Conservation (phyloP, 2,888 invertebrate genomes). For the Drosophila tripunctata region DNA sequence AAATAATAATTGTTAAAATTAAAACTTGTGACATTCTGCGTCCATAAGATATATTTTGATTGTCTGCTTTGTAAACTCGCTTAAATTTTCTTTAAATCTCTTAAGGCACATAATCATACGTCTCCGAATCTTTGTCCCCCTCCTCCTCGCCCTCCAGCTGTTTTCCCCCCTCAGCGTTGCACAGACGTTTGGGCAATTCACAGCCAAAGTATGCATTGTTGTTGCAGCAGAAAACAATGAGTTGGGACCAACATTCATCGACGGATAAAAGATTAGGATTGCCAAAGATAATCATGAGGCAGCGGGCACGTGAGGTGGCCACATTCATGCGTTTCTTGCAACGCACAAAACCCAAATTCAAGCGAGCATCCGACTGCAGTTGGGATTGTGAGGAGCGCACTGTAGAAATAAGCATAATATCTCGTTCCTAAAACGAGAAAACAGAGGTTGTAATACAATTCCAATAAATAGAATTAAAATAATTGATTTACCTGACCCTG, state of each 20-base stretch:
- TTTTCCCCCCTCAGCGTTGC: background rate
- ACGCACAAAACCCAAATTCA: conserved; percentile 89
- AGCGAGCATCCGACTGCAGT: conserved; percentile 84
- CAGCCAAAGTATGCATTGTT: conserved; percentile 89
- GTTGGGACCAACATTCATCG: conserved; percentile 89
- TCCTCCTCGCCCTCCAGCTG: background rate
- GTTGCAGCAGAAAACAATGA: conserved; percentile 87
- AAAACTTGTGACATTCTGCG: background rate
- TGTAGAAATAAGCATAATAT: conserved; percentile 90
- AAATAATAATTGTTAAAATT: background rate
- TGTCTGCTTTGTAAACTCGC: background rate
- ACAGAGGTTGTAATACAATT: background rate
- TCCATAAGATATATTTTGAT: background rate
- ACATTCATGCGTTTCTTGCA: conserved; percentile 94
- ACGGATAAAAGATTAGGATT: conserved; percentile 89
- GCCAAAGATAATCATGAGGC: conserved; percentile 92
- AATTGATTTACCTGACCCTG: conserved; percentile 89
- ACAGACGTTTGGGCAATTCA: conserved; percentile 85
- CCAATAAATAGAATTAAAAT: background rate
- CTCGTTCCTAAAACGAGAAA: conserved; percentile 75
- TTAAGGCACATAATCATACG: conserved; percentile 11
- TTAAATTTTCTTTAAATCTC: background rate
- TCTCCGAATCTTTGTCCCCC: background rate
- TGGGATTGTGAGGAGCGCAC: conserved; percentile 86
- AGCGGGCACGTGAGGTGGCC: conserved; percentile 91